Evolutionary conservation across 2,888 invertebrate species (phyloP), one percentile per base, ranked within the genome.

Genomic region (Ceratothoa steindachneri): DNA sequence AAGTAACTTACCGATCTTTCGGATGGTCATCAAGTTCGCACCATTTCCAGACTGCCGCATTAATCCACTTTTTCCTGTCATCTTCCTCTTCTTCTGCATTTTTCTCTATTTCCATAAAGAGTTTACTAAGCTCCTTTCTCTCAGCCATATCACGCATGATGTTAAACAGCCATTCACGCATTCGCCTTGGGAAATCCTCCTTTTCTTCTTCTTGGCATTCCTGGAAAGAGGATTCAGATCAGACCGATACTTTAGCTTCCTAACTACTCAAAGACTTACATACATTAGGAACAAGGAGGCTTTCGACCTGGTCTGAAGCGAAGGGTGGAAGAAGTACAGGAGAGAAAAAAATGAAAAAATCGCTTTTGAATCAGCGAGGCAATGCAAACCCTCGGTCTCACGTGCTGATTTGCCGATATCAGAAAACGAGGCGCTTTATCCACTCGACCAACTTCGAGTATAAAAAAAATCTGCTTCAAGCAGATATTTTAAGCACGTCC

Each of bases 121-220:
- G 91, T 69, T 91, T 88, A 19, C 90, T 89, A 51, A 95, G 87
- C 85, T 94, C 93, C 82, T 91, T 88, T 77, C 94, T 89, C 85
- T 93, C 93, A 73, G 95, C 95, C 86, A 95, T 87, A 86, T 95
- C 95, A 81, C 93, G 90, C 95, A 96, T 95, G 80, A 97, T 92
- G 89, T 95, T 95, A 88, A 95, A 97, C 70, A 98, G 90, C 97
- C 97, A 98, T 85, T 97, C 96, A 81, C 95, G 90, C 96, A 98
- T 97, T 83, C 97, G 90, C 68, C 93, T 89, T 69, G 97, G 97
- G 86, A 97, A 98, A 87, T 97, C 96, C 60, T 90, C 87, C 91
- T 95, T 91, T 85, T 97, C 95, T 81, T 91, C 92, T 71, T 90
- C 89, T 22, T 87, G 87, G 85, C 97, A 97, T 82, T 89, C 88